Percentiles rank a stretch among this genome's conserved stretches.
These are phyloP conservation scores for Propithecus coquereli DNA, from an alignment of 2,113 vertebrate genomes.

Conservation along the genomic window DNA sequence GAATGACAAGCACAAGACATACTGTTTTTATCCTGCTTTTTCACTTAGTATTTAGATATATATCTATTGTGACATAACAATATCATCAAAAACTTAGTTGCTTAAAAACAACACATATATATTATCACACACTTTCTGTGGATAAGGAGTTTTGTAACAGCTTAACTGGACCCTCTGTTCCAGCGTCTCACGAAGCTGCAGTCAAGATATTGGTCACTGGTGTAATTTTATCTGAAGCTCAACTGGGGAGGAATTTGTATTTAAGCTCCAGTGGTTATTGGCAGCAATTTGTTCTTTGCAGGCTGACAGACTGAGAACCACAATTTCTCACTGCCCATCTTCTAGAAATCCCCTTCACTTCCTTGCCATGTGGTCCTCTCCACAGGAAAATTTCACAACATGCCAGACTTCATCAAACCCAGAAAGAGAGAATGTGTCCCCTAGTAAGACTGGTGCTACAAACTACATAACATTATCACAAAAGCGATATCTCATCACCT, in stretches of 20 bases:
- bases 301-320: neutral
- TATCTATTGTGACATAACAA: neutral
- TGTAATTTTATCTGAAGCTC: neutral
- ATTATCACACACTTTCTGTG: neutral
- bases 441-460: neutral
- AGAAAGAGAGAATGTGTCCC: neutral
- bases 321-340: neutral
- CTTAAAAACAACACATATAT: neutral
- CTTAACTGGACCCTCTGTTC: neutral
- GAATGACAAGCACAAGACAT: neutral
- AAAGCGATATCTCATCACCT: neutral
- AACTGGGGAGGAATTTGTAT: neutral
- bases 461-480: neutral
- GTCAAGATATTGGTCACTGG: neutral
- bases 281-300: neutral
- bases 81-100: neutral
- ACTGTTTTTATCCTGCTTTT: neutral
- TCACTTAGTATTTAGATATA: neutral
- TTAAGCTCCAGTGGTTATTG: neutral
- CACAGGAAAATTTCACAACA: neutral
- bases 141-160: neutral
- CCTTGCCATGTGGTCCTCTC: neutral
- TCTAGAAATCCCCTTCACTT: conserved; percentile 1
- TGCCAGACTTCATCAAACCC: conserved; percentile 19
- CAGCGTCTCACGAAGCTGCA: neutral